Evolutionary conservation across 2,113 vertebrate species (phyloP), one percentile per base, ranked within the genome.

Genomic region (Elephas maximus): DNA sequence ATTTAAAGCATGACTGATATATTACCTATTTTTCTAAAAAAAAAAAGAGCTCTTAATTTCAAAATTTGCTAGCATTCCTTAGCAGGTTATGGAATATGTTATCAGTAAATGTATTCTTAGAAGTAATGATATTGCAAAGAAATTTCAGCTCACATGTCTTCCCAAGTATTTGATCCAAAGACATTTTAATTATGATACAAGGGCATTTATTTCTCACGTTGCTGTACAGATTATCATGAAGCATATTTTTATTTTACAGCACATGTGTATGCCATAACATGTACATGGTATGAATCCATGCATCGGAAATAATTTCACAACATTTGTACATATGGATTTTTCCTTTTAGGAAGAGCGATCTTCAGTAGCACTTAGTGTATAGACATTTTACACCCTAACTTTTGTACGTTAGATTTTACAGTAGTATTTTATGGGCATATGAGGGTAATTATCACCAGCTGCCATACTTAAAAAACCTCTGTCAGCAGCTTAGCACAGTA

Each of bases 371-470:
- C 20, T 82, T 88, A 76, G 26, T 21, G 0, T 21, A 28, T 62
- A 91, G 6, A 57, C 21, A 8, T 73, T 74, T 81, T 44, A 88
- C n/a, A 81, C 2, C 71, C 37, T 91, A 77, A 37, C 18, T 78
- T 90, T 90, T 71, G 2, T n/a, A 73, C 81, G 94, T 95, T 67
- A n/a, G 18, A 92, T 85, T 93, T 92, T 89, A 51, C 8, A 37
- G 9, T 57, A 78, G 10, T 73, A 12, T 94, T 93, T 95, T 81
- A 74, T 71, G 71, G 88, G 10, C 69, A 30, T 23, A 85, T 80
- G 53, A 37, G 30, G 26, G 26, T 77, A 51, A 90, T 65, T 92
- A 84, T 69, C 92, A 33, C 33, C 69, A 69, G 44, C 7, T 95
- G 21, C 91, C 62, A 14, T 62, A 45, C 71, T 71, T 71, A n/a